phyloP scores from a whole-genome alignment of 2,113 vertebrate genomes.

The Verasper variegatus region DNA sequence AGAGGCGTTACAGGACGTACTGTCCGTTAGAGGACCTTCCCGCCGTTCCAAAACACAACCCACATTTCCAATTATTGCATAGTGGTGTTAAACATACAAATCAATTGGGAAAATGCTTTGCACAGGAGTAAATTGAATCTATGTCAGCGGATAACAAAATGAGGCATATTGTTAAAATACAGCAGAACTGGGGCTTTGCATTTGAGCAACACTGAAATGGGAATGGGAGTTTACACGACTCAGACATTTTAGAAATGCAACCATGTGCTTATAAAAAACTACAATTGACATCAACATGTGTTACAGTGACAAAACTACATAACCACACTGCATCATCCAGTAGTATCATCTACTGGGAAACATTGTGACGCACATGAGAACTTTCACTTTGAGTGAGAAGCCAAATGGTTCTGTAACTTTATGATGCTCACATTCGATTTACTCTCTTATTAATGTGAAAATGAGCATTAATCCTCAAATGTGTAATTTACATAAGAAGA shows the following conservation, averaged over 20 bases:
- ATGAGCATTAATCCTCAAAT: neutral
- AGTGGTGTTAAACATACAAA: constrained; percentile 61
- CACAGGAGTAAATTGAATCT: constrained; percentile 6
- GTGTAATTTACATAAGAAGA: neutral
- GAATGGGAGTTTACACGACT: constrained; percentile 17
- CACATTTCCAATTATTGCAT: constrained; percentile 9
- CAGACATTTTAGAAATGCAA: neutral
- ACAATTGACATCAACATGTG: neutral
- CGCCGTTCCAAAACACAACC: constrained; percentile 30
- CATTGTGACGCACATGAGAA: constrained; percentile 10
- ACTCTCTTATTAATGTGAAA: constrained; percentile 5
- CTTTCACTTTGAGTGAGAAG: neutral
- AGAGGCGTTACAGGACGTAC: constrained; percentile 21
- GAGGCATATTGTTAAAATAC: neutral
- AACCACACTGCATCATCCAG: neutral
- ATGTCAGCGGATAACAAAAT: constrained; percentile 5
- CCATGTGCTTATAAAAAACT: constrained; percentile 35
- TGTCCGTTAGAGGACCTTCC: constrained; percentile 7
- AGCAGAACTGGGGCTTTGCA: no score
- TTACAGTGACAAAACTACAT: neutral
- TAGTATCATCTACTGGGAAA: constrained; percentile 10
- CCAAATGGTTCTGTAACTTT: neutral
- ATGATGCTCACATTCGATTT: constrained; percentile 6
- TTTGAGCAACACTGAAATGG: no score
- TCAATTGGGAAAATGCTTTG: constrained; percentile 29